These are phyloP conservation scores for Geodia barretti DNA, from an alignment of 37 sponge, comb jelly and placozoan genomes.

Conservation along the genomic window DNA sequence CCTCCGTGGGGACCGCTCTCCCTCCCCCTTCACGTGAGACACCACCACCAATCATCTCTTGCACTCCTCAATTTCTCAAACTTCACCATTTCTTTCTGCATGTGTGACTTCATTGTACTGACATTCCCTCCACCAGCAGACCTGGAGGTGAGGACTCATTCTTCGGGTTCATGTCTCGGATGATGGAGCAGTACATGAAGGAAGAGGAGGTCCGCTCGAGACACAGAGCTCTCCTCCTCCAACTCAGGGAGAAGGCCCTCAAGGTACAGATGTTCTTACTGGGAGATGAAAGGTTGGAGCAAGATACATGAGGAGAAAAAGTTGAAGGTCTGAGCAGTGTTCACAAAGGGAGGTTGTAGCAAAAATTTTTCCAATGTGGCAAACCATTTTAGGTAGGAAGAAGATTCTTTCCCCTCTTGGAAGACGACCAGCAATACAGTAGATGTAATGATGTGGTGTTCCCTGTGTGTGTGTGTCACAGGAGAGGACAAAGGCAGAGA, in stretches of 20 bases:
- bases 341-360: too few relatives aligned
- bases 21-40: conserved; percentile 15
- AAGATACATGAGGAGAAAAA: too few relatives aligned
- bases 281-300: conserved; percentile 30
- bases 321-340: too few relatives aligned
- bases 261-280: conserved; percentile 51
- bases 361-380: too few relatives aligned
- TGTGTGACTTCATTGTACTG: too few relatives aligned
- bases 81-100: too few relatives aligned
- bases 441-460: too few relatives aligned
- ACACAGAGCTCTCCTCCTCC: conserved; percentile 80
- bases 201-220: conserved; percentile 80
- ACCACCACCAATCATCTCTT: conserved; percentile 7
- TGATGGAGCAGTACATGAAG: conserved; percentile 66
- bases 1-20: not conserved
- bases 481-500: conserved; percentile 62
- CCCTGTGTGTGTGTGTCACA: conserved; percentile 54
- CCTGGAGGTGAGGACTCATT: conserved; percentile 46
- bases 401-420: too few relatives aligned
- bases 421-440: too few relatives aligned
- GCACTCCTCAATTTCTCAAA: conserved; percentile 21
- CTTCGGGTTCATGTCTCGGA: conserved; percentile 62
- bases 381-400: too few relatives aligned
- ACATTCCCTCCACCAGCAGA: not conserved
- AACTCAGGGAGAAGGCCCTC: conserved; percentile 83